Conservation (phyloP, 2,113 vertebrate genomes). For the Brevimyrus niger region DNA sequence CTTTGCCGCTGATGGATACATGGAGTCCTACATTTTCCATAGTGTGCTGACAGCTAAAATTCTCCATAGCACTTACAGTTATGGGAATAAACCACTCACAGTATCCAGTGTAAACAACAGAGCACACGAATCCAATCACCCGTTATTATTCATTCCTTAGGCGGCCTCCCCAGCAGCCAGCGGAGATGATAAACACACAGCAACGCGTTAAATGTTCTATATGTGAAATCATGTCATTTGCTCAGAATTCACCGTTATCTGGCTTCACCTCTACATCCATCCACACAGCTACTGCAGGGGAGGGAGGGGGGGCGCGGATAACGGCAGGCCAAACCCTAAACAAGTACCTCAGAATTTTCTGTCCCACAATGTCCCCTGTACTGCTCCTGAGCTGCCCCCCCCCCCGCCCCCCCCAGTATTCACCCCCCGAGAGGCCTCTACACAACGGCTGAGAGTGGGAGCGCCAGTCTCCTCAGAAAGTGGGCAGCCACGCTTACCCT, state of each 20-base stretch:
- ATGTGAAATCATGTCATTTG: not conserved
- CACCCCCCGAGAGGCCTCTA: constrained; percentile 5
- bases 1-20: constrained; percentile 41
- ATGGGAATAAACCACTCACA: not conserved
- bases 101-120: not conserved
- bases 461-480: constrained; percentile 40
- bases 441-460: constrained; percentile 37
- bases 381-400: not conserved
- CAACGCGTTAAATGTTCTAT: not conserved
- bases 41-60: constrained; percentile 24
- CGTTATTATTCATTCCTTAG: not conserved
- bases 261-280: not conserved
- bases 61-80: constrained; percentile 26
- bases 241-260: not conserved
- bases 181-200: not conserved
- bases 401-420: not conserved
- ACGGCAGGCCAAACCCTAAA: not conserved
- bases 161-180: not conserved
- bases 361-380: not conserved
- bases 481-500: constrained; percentile 35
- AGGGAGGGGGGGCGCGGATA: not conserved
- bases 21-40: constrained; percentile 21
- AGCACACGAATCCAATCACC: not conserved
- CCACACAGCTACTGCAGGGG: not conserved
- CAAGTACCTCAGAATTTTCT: not conserved